Evolutionary conservation across 2,888 invertebrate species (phyloP).

Genomic region (Strigamia maritima): DNA sequence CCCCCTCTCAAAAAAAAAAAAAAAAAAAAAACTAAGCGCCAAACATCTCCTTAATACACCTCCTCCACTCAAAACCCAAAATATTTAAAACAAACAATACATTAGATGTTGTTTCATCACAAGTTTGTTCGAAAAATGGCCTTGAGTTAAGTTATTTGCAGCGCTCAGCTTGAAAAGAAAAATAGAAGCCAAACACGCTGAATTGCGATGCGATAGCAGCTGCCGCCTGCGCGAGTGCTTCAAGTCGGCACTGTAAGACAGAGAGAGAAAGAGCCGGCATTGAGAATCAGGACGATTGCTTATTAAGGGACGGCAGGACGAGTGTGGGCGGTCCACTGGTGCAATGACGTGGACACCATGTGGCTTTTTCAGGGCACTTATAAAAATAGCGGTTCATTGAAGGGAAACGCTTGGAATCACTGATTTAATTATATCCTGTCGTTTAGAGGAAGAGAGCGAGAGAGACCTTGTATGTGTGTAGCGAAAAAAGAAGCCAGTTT

Average conservation of each 20-base stretch:
- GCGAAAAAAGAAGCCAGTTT: constrained; percentile 28
- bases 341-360: constrained; percentile 32
- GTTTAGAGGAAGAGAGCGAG: not conserved
- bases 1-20: no score
- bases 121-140: not conserved
- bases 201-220: constrained; percentile 17
- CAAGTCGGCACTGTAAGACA: not conserved
- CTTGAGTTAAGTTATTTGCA: constrained; percentile 6
- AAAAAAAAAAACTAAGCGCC: no score
- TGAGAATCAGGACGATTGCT: constrained; percentile 34
- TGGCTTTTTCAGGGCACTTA: constrained; percentile 29
- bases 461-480: not conserved
- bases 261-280: not conserved
- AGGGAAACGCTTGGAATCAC: constrained; percentile 3
- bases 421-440: constrained; percentile 25
- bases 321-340: constrained; percentile 10
- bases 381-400: constrained; percentile 25
- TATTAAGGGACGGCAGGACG: not conserved
- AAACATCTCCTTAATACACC: no score
- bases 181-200: not conserved
- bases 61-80: no score
- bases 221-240: not conserved
- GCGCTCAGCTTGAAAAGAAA: constrained; percentile 14
- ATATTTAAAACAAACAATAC: not conserved
- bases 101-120: not conserved